Base-by-base conservation (phyloP, 1,140 invertebrate genomes). In the Drosophila erecta region DNA sequence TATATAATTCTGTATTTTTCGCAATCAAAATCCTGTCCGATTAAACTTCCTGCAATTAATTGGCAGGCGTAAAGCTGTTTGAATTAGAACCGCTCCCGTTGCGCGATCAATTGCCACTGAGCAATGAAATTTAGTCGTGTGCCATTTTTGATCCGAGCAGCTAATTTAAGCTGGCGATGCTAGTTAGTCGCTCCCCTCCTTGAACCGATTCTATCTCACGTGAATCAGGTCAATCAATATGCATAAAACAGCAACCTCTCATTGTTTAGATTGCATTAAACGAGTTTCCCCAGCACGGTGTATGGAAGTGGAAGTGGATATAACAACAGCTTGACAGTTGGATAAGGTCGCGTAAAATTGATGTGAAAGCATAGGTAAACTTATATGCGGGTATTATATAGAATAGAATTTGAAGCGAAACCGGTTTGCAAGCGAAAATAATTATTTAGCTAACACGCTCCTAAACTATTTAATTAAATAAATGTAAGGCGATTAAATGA, bases 181-280 rank as follows among this genome's bases (percentile, higher is more conserved):
- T 74, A 37, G 61, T 76, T 64, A 74, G 6, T 24, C 27, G 10
- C 17, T 43, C 30, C 71, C 50, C 69, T 66, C 71, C 59, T 76
- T 70, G 66, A 64, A 54, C 57, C 43, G 43, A 56, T 67, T 54
- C 15, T 14, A 38, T n/a, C 30, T 41, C 50, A 60, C 64, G 56
- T 54, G 50, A 69, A 77, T 78, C 69, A 30, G 46, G 24, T 15
- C 44, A 78, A 69, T 76, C 69, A 54, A 69, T 76, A 76, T 60
- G 54, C 64, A 69, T 51, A 35, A 53, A 54, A 59, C 37, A 27
- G 14, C 0, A 41, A 41, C 35, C n/a, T 30, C 51, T 50, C 20
- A 67, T 40, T 71, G 46, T 46, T 38, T 35, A 15, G 15, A 76
- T 67, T 58, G 46, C 38, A 73, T 54, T 55, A 73, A 73, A 73